These are phyloP conservation scores for Abramis brama DNA, from an alignment of 2,113 vertebrate genomes.

Conservation along the genomic window DNA sequence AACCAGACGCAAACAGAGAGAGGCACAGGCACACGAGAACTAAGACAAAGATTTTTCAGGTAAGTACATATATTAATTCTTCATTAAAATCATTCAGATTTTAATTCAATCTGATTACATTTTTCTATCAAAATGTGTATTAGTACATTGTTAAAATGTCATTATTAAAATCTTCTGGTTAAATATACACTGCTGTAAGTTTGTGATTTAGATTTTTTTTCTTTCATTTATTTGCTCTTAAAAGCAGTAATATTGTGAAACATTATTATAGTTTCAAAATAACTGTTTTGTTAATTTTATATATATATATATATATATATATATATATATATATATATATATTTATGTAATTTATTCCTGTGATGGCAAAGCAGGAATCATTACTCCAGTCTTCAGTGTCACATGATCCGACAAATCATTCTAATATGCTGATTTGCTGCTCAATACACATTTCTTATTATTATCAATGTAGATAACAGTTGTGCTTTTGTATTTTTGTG, in stretches of 20 bases:
- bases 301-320: too few species aligned
- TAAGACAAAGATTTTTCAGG: conserved; percentile 60
- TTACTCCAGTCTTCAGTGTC: not conserved
- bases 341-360: not conserved
- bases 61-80: not conserved
- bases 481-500: not conserved
- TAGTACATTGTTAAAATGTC: not conserved
- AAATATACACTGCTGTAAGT: too few species aligned
- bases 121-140: not conserved
- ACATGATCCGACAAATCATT: not conserved
- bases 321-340: not conserved
- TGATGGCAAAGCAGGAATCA: too few species aligned
- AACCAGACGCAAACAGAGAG: conserved; percentile 90
- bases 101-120: not conserved
- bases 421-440: not conserved
- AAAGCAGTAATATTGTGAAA: not conserved
- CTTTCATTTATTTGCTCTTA: not conserved
- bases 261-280: not conserved
- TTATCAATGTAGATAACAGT: not conserved
- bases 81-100: not conserved
- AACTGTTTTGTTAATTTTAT: not conserved
- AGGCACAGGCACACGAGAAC: conserved; percentile 87
- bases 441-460: not conserved
- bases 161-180: not conserved
- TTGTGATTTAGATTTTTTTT: too few species aligned